Base-by-base conservation (phyloP, 2,888 invertebrate species). In the Conops quadrifasciatus region DNA sequence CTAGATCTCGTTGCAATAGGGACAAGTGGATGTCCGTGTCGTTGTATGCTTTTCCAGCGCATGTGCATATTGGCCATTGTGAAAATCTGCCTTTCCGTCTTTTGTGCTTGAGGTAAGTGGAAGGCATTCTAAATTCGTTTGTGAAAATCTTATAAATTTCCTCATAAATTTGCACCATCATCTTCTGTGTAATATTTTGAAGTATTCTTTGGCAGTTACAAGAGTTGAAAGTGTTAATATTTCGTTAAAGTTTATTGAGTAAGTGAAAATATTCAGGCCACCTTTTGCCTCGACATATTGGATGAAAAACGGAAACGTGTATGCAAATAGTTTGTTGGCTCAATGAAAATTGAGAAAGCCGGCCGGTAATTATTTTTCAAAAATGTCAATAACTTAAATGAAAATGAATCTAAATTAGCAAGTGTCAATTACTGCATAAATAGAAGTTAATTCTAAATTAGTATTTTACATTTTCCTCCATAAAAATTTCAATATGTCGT, bases 101-200 rank as follows among this genome's bases (percentile, higher is more conserved):
- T 83, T 81, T 82, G 84, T 80, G 83, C 83, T 86, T 84, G 82
- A 82, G 82, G 85, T 85, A 85, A 85, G 85, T 85, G 84, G 82
- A 80, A 80, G 78, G 78, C 75, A 78, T 77, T 78, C 79, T 78
- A 77, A 77, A 77, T 74, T 76, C 78, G 75, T 76, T 76, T 73
- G 75, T 74, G 63, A 78, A 80, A 81, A 82, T 82, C 81, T 74
- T 73, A 71, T 77, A 80, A 79, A 76, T 77, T 76, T 76, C 58
- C 69, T 58, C 70, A 64, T 63, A 71, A 75, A 71, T 77, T 75
- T 75, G 73, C 74, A 77, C 70, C 81, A 83, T 82, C 82, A 72
- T 71, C 65, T 19, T 11, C 21, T 70, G 63, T 3, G 65, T 73
- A 72, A 66, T 65, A 56, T 56, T 66, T 26, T 15, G 0, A 72